Conservation (phyloP, 2,113 vertebrate genomes). For the Cepphus grylle region DNA sequence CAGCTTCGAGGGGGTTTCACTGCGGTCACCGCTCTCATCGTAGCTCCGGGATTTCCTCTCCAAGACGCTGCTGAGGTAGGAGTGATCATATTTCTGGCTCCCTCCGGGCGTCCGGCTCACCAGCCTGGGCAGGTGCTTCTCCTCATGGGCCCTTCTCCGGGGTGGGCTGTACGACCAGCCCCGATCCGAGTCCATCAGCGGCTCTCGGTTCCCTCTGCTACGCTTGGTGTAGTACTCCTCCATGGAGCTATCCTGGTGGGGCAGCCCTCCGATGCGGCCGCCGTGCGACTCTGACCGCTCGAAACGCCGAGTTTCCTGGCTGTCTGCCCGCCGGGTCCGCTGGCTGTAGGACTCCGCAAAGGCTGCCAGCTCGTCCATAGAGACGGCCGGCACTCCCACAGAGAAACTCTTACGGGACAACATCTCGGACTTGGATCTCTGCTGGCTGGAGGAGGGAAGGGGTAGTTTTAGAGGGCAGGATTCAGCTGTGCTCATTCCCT, state of each 20-base stretch:
- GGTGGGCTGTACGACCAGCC: conserved; percentile 80
- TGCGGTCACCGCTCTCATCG: conserved; percentile 68
- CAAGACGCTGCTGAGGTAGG: conserved; percentile 81
- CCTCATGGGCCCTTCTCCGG: conserved; percentile 75
- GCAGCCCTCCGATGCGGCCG: not conserved
- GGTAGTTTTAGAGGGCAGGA: not conserved
- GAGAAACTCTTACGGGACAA: conserved; percentile 86
- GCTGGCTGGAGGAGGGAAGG: conserved; percentile 73
- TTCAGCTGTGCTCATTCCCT: not conserved
- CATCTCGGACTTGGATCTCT: conserved; percentile 88
- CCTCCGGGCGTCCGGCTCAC: conserved; percentile 76
- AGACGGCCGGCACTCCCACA: conserved; percentile 83
- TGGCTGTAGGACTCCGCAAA: conserved; percentile 85
- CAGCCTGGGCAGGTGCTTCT: conserved; percentile 79
- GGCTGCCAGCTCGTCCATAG: conserved; percentile 93
- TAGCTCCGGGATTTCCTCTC: conserved; percentile 83
- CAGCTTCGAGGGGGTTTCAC: conserved; percentile 83
- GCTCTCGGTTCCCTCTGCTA: conserved; percentile 70
- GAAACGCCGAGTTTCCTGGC: conserved; percentile 74
- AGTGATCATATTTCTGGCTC: conserved; percentile 82
- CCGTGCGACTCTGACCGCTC: conserved; percentile 70
- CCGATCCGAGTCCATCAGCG: conserved; percentile 62
- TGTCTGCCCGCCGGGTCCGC: conserved; percentile 72
- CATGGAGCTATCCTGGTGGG: conserved; percentile 67
- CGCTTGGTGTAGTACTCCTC: conserved; percentile 72